phyloP scores from a whole-genome alignment of 2,888 invertebrate species.

The Tridacna crocea region DNA sequence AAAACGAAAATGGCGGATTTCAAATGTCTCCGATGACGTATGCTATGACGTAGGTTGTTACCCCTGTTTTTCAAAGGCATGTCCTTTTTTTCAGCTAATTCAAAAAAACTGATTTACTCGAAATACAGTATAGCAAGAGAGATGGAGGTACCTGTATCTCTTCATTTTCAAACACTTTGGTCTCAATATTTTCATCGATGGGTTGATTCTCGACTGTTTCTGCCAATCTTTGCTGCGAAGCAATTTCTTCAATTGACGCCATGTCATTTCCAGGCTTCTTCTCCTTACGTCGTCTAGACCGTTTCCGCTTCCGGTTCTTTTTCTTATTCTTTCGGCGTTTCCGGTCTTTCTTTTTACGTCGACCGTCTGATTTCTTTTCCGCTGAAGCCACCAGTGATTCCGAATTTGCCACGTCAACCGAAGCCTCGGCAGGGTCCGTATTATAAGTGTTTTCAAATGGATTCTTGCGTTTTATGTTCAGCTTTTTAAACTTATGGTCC shows the following conservation, averaged over 20 bases:
- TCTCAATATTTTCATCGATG: not conserved
- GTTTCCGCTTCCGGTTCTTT: conserved; percentile 26
- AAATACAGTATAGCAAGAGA: too few relatives aligned
- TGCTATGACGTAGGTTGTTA: too few relatives aligned
- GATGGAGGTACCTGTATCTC: not conserved
- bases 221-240: not conserved
- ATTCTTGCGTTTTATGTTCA: conserved; percentile 39
- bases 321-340: conserved; percentile 49
- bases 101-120: too few relatives aligned
- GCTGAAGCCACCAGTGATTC: conserved; percentile 9
- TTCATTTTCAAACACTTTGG: conserved; percentile 8
- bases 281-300: conserved; percentile 6
- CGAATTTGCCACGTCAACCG: not conserved
- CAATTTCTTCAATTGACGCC: conserved; percentile 19
- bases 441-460: conserved; percentile 68
- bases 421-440: conserved; percentile 59
- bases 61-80: too few relatives aligned
- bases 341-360: conserved; percentile 54
- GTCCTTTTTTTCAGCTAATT: too few relatives aligned
- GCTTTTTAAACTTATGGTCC: conserved; percentile 33
- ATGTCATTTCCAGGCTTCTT: conserved; percentile 2
- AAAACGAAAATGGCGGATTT: too few relatives aligned
- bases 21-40: too few relatives aligned
- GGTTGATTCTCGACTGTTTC: not conserved
- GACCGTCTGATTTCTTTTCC: conserved; percentile 42